Evolutionary conservation across 2,888 invertebrate genomes (phyloP), one percentile per base, ranked within the genome.

Genomic region (Gnatocerus cornutus): DNA sequence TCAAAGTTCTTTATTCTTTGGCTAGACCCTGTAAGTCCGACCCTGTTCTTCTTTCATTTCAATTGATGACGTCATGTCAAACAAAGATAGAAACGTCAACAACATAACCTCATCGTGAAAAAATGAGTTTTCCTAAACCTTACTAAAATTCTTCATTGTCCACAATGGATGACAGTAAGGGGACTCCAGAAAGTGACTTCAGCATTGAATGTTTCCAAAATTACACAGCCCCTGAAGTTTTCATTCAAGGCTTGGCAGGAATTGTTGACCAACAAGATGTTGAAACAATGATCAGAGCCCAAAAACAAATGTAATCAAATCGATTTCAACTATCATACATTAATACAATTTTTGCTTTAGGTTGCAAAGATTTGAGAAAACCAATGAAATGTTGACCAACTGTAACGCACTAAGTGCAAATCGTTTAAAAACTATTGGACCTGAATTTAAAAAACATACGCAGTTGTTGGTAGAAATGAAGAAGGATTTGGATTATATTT

Each of bases 361-460:
- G 95, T 84, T 99, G 21, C 95, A 96, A 79, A 89, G 98, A 63
- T 99, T 98, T 86, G 99, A 99, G 82, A 99, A 99, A 85, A 99
- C 99, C 0, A 99, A 99, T 81, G 99, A 99, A 87, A 99, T 99
- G 99, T 86, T 99, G 29, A 92, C 96, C 7, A 99, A 98, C 84
- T 98, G 98, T 83, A 98, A 98, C 84, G 93, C 95, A 12, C 85
- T 99, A n/a, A 96, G 98, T 0, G 92, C 94, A 1, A 92, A 92
- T 72, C 89, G 99, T 8, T 89, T 96, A 61, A 94, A 96, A 80
- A 91, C 90, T 13, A 96, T 97, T 0, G 92, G 91, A 6, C 90
- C 90, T 0, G 98, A 99, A 81, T 97, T 98, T 78, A 95, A 94
- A 79, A 93, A 93, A 76, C 97, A 98, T 81, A 96, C 96, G 0